phyloP scores from a whole-genome alignment of 2,113 vertebrate species.

The Psittacula cyanocephala region DNA sequence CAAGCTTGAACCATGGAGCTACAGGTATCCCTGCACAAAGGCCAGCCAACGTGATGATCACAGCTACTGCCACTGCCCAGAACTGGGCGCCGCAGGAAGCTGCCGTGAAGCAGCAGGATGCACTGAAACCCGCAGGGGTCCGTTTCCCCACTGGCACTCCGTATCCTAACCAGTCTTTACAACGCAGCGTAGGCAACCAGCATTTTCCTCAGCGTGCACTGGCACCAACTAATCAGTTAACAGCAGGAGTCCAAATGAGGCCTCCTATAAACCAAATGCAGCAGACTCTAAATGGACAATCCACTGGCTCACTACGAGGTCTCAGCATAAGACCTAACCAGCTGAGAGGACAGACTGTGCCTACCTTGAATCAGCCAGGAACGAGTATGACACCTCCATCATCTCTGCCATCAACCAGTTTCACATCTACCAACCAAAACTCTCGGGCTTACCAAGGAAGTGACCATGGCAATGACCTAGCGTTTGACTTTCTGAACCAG shows the following conservation, averaged over 20 bases:
- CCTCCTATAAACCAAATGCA: slow-evolving; percentile 77
- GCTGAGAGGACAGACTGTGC: slow-evolving; percentile 78
- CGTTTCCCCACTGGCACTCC: slow-evolving; percentile 70
- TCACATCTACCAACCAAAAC: slow-evolving; percentile 76
- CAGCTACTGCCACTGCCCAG: slow-evolving; percentile 56
- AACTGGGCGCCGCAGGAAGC: slow-evolving; percentile 82
- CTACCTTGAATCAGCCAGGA: slow-evolving; percentile 79
- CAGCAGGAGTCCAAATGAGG: slow-evolving; percentile 81
- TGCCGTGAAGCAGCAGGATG: slow-evolving; percentile 80
- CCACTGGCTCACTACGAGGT: slow-evolving; percentile 73
- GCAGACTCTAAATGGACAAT: slow-evolving; percentile 76
- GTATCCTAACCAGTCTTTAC: slow-evolving; percentile 75
- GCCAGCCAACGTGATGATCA: slow-evolving; percentile 77
- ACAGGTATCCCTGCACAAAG: slow-evolving; percentile 70
- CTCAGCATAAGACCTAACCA: slow-evolving; percentile 79
- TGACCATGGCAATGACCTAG: slow-evolving; percentile 79
- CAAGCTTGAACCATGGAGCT: slow-evolving; percentile 63
- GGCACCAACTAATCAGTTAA: slow-evolving; percentile 83
- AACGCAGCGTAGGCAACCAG: slow-evolving; percentile 74
- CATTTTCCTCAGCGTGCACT: slow-evolving; percentile 82
- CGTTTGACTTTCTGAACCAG: slow-evolving; percentile 91
- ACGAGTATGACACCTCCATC: slow-evolving; percentile 76
- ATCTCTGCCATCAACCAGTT: slow-evolving; percentile 75
- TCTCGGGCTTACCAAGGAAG: slow-evolving; percentile 79
- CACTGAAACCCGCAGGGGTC: slow-evolving; percentile 71